Percentiles rank a stretch among this genome's conserved stretches.
Conservation (phyloP, 2,113 vertebrate species). For the Lophura nycthemera region DNA sequence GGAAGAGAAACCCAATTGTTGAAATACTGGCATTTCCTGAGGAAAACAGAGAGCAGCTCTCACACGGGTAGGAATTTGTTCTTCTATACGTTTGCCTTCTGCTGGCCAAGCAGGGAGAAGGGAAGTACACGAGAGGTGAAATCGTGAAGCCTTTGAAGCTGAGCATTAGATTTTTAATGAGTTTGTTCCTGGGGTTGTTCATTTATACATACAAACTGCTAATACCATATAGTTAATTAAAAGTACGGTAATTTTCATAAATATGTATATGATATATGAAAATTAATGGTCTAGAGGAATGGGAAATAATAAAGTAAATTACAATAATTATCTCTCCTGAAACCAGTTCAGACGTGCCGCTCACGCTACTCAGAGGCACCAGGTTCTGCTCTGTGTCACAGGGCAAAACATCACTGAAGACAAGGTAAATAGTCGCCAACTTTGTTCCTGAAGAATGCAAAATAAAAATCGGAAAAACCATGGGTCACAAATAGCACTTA, state of each 20-base stretch:
- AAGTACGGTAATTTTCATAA: neutral
- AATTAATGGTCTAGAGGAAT: constrained; percentile 18
- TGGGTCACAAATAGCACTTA: neutral
- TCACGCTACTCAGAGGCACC: neutral
- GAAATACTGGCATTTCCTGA: constrained; percentile 51
- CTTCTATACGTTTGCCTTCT: constrained; percentile 43
- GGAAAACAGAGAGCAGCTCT: constrained; percentile 54
- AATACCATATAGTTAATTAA: neutral
- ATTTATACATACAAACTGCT: constrained; percentile 2
- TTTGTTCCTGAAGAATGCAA: constrained; percentile 1
- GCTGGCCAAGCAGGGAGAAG: neutral
- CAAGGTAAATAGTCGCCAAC: neutral
- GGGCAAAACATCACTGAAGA: neutral
- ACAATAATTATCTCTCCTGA: constrained; percentile 36
- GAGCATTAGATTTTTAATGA: constrained; percentile 39
- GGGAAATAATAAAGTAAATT: constrained; percentile 7
- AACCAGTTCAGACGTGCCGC: neutral
- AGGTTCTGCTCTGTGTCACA: neutral
- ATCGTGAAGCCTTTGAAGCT: constrained; percentile 25
- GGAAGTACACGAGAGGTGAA: neutral
- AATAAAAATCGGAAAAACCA: neutral
- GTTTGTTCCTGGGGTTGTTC: constrained; percentile 27
- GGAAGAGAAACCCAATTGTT: constrained; percentile 27
- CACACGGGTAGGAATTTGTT: constrained; percentile 54
- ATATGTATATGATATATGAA: neutral